Percentiles rank a stretch among this genome's conserved stretches.
Conservation (phyloP, 2,113 vertebrate genomes). For the Pyrgilauda ruficollis region DNA sequence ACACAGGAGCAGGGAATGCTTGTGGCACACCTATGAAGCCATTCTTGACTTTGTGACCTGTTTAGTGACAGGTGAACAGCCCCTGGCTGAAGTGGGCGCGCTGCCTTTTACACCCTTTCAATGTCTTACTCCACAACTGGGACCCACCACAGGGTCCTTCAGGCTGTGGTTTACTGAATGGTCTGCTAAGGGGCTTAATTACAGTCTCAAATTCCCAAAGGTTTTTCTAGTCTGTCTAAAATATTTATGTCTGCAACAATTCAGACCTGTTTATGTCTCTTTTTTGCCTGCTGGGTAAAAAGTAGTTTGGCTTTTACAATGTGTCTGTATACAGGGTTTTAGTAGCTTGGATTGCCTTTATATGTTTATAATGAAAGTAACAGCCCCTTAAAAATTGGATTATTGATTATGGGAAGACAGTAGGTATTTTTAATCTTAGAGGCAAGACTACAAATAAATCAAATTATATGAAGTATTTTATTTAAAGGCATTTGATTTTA, state of each 20-base stretch:
- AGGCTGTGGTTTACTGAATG: neutral
- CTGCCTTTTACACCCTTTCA: neutral
- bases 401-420: neutral
- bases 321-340: neutral
- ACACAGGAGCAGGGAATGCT: neutral
- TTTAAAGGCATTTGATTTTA: neutral
- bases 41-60: neutral
- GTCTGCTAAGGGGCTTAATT: neutral
- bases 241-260: neutral
- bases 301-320: neutral
- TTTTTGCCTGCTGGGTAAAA: neutral
- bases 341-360: slow-evolving; percentile 8
- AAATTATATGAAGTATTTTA: neutral
- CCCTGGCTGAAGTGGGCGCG: fast-evolving
- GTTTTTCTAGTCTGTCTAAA: neutral
- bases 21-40: neutral
- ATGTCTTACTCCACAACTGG: neutral
- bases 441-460: neutral
- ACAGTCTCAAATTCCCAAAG: neutral
- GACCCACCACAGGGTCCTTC: neutral
- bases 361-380: slow-evolving; percentile 13
- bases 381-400: neutral
- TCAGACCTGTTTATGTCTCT: neutral
- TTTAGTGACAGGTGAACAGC: neutral
- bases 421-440: slow-evolving; percentile 1